Evolutionary conservation across 2,797 vertebrate genomes (phyloP), one percentile per base, ranked within the genome.

Genomic region (Neosilurus hyrtlii): DNA sequence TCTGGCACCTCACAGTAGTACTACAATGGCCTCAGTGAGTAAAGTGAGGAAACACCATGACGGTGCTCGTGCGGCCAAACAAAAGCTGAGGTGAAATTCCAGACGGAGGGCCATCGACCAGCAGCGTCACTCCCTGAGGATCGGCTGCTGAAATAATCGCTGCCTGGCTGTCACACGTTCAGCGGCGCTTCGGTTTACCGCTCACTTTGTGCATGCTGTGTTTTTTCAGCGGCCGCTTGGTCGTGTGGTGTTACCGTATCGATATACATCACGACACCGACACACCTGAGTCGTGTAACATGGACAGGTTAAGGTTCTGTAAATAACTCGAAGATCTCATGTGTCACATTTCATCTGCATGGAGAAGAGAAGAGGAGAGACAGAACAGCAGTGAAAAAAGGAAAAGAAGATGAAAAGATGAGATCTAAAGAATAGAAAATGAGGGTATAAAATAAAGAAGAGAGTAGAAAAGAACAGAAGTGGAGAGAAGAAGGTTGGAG

Each of bases 51-150:
- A 88, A 86, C 85, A 85, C 78, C 86, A 86, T 87, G 84, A 83
- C n/a, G 56, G 61, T 9, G 66, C 82, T 83, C 82, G 71, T 82
- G 86, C 76, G 54, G 80, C 0, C 9, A 86, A 78, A 90, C 89
- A 90, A 90, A 87, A 82, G 84, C 77, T 11, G 79, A 30, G 82
- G 67, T 90, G 89, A 89, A 90, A 90, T 90, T 90, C 82, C 89
- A 90, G 82, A 89, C 89, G 84, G 9, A 68, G 79, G 63, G 52
- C 65, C 51, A 65, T 70, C 84, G 77, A 84, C 26, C 72, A 51
- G 22, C 73, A 20, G 67, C 63, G 68, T 84, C 80, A 79, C 72
- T 85, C 80, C 79, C 35, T 1, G 56, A 63, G 61, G 82, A 86
- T 78, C 77, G 11, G 66, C 82, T 22, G 49, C 61, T 84, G 16